Evolutionary conservation across 2,113 vertebrate genomes (phyloP), one percentile per base, ranked within the genome.

Genomic region (Azemiops feae): DNA sequence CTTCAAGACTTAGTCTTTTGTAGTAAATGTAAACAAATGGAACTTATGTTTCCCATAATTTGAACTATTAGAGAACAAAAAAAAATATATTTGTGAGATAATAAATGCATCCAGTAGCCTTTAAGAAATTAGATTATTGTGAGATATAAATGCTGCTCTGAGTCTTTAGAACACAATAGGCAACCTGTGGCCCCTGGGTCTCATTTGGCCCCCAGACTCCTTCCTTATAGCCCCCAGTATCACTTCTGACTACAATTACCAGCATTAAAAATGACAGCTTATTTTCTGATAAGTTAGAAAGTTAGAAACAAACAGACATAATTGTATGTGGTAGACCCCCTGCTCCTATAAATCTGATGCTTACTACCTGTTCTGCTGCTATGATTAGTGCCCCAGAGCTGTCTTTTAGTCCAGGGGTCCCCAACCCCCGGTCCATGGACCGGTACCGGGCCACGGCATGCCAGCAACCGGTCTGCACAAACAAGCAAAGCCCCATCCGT

Each of bases 11-110:
- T 96, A 97, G 96, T 96, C 96, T 97, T 96, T 96, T 97, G 96
- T 97, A 96, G 96, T 97, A 98, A 97, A 97, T 98, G 97, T 97
- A 97, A 97, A 97, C 96, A 97, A 97, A 97, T 96, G 96, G 97
- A 97, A 97, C 97, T 97, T 98, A 97, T 97, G 97, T 97, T 97
- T 97, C 64, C 12, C 30, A 34, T 69, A 34, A 97, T 97, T 95
- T 94, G 94, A 94, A 97, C 94, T 96, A 97, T 96, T 95, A 97
- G 96, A 97, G 96, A 98, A 97, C 97, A 97, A 96, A 95, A 96
- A 96, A 45, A 96, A 96, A 96, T 93, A 95, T 96, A 95, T 96
- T 96, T 94, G 89, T 92, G 60, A 88, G 95, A 96, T 60, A 87
- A 87, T 92, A n/a, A 50, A 50, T 52, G 43, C 27, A 87, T 16